These are phyloP conservation scores for Aspidapion aeneum DNA, from an alignment of 2,888 invertebrate genomes.

Conservation along the genomic window DNA sequence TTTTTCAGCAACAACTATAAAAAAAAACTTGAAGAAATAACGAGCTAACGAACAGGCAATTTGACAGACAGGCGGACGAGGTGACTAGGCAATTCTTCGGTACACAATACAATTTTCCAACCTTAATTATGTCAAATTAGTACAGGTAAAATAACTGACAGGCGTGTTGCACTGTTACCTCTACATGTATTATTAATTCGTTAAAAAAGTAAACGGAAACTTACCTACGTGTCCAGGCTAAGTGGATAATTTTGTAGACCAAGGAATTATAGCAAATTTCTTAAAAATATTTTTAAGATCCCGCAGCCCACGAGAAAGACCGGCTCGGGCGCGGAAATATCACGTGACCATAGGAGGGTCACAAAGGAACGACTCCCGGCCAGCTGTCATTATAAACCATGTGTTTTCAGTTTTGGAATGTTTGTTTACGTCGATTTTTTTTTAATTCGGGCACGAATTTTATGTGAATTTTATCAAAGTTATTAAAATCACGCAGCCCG, in stretches of 20 bases:
- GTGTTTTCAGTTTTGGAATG: too few relatives aligned
- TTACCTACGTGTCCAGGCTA: slow-evolving; percentile 5
- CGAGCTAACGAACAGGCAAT: not conserved
- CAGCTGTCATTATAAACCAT: too few relatives aligned
- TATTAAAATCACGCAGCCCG: too few relatives aligned
- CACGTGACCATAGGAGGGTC: too few relatives aligned
- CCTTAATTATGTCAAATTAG: slow-evolving; percentile 36
- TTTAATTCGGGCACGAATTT: too few relatives aligned
- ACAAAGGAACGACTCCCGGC: too few relatives aligned
- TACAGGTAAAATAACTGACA: slow-evolving; percentile 33
- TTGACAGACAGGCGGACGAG: slow-evolving; percentile 7
- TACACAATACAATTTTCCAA: slow-evolving; percentile 19
- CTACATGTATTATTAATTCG: slow-evolving; percentile 23
- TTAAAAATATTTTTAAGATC: too few relatives aligned
- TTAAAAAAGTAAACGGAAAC: slow-evolving; percentile 26
- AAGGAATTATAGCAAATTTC: too few relatives aligned
- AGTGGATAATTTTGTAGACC: slow-evolving; percentile 27
- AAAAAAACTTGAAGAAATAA: not conserved
- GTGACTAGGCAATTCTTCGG: slow-evolving; percentile 20
- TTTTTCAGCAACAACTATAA: not conserved
- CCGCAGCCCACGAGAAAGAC: too few relatives aligned
- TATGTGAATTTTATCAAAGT: too few relatives aligned
- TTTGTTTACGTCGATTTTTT: too few relatives aligned
- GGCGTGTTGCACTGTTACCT: slow-evolving; percentile 13
- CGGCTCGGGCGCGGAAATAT: too few relatives aligned